Evolutionary conservation across 2,888 invertebrate genomes (phyloP).

Genomic region (Epinotia bilunana): DNA sequence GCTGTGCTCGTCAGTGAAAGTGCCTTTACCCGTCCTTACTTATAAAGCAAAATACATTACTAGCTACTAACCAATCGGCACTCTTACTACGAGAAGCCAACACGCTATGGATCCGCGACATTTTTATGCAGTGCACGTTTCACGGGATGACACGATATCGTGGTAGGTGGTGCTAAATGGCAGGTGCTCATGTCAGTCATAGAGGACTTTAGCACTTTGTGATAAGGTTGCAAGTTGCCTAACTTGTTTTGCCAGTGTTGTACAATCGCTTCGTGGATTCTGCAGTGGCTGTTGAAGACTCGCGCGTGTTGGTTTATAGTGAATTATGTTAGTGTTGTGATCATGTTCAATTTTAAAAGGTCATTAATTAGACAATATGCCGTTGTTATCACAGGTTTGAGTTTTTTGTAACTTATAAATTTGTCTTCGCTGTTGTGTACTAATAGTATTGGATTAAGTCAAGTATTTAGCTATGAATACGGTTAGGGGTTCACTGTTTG

Average conservation of each 20-base stretch:
- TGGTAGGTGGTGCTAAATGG: conserved; percentile 2
- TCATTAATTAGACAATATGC: conserved; percentile 39
- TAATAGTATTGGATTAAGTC: neutral
- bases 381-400: conserved; percentile 39
- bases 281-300: conserved; percentile 6
- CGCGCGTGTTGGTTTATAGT: conserved; percentile 6
- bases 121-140: neutral
- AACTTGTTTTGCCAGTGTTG: neutral
- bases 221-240: conserved; percentile 12
- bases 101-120: conserved; percentile 1
- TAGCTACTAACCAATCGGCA: neutral
- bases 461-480: neutral
- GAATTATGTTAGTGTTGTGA: conserved; percentile 19
- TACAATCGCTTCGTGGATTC: neutral
- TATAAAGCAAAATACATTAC: neutral
- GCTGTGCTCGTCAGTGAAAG: conserved; percentile 17
- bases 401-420: neutral
- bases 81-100: neutral
- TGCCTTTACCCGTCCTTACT: neutral
- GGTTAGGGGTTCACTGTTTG: neutral
- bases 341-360: conserved; percentile 29
- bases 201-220: neutral
- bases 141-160: neutral
- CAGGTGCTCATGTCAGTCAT: neutral
- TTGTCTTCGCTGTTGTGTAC: too few relatives aligned